Percentiles rank a stretch among this genome's conserved stretches.
Conservation (phyloP, 2,113 vertebrate genomes). For the Pandion haliaetus region DNA sequence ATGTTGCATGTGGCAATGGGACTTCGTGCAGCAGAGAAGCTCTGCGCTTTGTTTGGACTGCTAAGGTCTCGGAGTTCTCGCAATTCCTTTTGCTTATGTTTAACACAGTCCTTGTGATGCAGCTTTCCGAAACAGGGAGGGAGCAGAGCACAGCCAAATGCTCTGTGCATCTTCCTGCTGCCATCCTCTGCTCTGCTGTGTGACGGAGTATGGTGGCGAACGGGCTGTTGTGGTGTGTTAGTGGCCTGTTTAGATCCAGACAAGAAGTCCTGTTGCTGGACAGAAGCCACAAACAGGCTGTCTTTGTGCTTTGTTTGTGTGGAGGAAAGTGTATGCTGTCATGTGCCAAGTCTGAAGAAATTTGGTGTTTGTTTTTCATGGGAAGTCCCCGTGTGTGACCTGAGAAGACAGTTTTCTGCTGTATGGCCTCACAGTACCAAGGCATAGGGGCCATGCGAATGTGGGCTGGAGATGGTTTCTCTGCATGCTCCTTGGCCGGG, state of each 20-base stretch:
- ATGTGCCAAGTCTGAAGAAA: neutral
- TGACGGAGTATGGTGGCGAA: accelerated
- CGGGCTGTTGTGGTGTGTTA: neutral
- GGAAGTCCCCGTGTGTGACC: neutral
- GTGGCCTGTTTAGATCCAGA: neutral
- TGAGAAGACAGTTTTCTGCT: neutral
- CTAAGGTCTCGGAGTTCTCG: neutral
- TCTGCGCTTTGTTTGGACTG: accelerated
- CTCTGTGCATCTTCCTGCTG: neutral
- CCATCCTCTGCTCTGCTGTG: neutral
- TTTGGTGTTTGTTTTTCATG: neutral
- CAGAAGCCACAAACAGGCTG: neutral
- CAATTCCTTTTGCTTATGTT: neutral
- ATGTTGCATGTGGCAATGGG: accelerated
- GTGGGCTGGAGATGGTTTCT: neutral
- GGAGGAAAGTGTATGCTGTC: neutral
- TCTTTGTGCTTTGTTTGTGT: neutral
- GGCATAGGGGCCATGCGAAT: accelerated
- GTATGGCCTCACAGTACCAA: accelerated
- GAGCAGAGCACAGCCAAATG: accelerated
- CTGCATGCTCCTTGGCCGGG: neutral
- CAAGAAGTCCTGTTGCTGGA: neutral
- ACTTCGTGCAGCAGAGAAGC: neutral
- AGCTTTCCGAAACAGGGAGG: neutral
- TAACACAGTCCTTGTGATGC: accelerated